Conservation (phyloP, 2,888 invertebrate species). For the Isoperla grammatica region DNA sequence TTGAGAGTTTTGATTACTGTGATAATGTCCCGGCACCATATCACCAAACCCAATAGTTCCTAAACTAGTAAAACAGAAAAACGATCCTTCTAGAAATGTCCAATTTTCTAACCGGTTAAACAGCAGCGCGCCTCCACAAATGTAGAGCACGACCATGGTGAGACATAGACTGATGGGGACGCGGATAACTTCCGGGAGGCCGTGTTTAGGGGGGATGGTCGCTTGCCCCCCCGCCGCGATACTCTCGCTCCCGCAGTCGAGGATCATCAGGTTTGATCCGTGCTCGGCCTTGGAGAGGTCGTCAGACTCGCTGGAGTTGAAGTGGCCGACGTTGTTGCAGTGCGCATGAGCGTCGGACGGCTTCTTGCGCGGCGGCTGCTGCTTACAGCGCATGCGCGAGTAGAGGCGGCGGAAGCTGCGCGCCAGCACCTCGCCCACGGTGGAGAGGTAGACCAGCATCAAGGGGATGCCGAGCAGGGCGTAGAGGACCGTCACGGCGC, state of each 20-base stretch:
- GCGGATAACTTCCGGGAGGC: constrained; percentile 56
- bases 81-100: constrained; percentile 79
- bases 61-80: constrained; percentile 51
- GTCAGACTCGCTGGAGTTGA: constrained; percentile 22
- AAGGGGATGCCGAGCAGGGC: constrained; percentile 83
- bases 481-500: constrained; percentile 75
- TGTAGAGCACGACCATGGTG: constrained; percentile 77
- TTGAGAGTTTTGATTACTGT: constrained; percentile 35
- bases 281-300: constrained; percentile 36
- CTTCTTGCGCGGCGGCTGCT: constrained; percentile 15
- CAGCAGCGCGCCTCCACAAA: constrained; percentile 81
- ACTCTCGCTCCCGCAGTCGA: constrained; percentile 42
- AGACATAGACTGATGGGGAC: constrained; percentile 87
- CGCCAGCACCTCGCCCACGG: constrained; percentile 81
- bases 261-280: constrained; percentile 40
- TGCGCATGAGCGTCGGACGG: constrained; percentile 5
- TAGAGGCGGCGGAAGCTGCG: constrained; percentile 68
- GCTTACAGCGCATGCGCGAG: constrained; percentile 48
- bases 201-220: background rate
- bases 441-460: constrained; percentile 81
- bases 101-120: constrained; percentile 89
- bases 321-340: constrained; percentile 34
- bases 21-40: constrained; percentile 58
- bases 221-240: constrained; percentile 39
- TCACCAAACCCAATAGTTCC: constrained; percentile 84